phyloP scores from a whole-genome alignment of 1,140 invertebrate genomes.

The Zaprionus nigranus region DNA sequence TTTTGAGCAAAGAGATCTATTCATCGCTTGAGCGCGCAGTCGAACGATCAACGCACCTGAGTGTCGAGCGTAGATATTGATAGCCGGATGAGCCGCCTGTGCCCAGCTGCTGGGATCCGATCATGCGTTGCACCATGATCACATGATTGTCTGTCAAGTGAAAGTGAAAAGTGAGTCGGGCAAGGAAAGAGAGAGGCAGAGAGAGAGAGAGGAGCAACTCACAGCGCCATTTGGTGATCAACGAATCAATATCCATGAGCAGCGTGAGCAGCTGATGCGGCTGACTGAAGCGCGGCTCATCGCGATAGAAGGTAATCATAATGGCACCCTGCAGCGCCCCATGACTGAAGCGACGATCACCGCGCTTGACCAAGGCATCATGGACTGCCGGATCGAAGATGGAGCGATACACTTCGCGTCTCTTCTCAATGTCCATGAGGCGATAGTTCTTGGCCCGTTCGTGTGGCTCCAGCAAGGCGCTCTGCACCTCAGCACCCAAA shows the following conservation, averaged over 20 bases:
- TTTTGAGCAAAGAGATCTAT: not conserved
- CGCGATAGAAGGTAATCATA: slow-evolving; percentile 98
- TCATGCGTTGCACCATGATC: slow-evolving; percentile 99
- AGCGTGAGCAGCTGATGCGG: slow-evolving; percentile 97
- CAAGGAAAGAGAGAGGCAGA: not conserved
- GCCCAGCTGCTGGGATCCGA: slow-evolving; percentile 97
- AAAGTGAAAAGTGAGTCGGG: slow-evolving; percentile 28
- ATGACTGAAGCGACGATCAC: slow-evolving; percentile 96
- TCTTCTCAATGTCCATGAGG: slow-evolving; percentile 90
- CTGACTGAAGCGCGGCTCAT: slow-evolving; percentile 98
- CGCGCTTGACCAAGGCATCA: slow-evolving; percentile 90
- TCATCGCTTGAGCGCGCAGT: not conserved
- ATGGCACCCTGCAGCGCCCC: slow-evolving; percentile 97
- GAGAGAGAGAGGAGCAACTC: slow-evolving; percentile 85
- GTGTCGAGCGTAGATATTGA: slow-evolving; percentile 98
- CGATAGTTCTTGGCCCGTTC: slow-evolving; percentile 87
- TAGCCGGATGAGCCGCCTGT: slow-evolving; percentile 99
- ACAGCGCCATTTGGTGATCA: slow-evolving; percentile 99
- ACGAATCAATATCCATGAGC: slow-evolving; percentile 98
- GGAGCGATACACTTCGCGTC: slow-evolving; percentile 93
- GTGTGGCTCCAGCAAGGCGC: slow-evolving; percentile 85
- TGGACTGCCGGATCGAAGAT: slow-evolving; percentile 94
- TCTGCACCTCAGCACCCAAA: slow-evolving; percentile 88
- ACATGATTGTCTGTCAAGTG: slow-evolving; percentile 96
- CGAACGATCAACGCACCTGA: slow-evolving; percentile 89